Evolutionary conservation across 2,888 invertebrate genomes (phyloP).

Genomic region (Cylloceria caligata): DNA sequence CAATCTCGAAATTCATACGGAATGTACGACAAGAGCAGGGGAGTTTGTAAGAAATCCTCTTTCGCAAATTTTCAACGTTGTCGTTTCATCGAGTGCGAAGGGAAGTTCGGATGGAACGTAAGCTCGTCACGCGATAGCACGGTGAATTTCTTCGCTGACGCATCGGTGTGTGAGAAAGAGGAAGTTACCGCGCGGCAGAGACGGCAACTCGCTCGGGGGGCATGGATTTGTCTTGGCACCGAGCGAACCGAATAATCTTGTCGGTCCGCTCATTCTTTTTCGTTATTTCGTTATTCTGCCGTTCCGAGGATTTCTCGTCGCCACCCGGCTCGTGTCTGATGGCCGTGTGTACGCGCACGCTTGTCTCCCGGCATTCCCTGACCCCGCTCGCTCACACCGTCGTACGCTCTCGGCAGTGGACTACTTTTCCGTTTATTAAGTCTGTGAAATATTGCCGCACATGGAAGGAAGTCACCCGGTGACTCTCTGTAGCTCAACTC

Average conservation of each 20-base stretch:
- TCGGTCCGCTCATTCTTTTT: slow-evolving; percentile 64
- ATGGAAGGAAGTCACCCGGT: slow-evolving; percentile 65
- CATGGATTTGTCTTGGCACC: slow-evolving; percentile 68
- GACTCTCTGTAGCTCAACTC: slow-evolving; percentile 39
- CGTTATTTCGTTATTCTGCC: slow-evolving; percentile 67
- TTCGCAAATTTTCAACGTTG: slow-evolving; percentile 19
- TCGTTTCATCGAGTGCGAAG: not conserved
- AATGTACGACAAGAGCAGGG: not conserved
- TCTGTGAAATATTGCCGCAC: slow-evolving; percentile 73
- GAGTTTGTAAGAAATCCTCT: slow-evolving; percentile 27
- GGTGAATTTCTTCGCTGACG: slow-evolving; percentile 49
- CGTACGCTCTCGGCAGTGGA: slow-evolving; percentile 70
- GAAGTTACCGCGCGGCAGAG: slow-evolving; percentile 30
- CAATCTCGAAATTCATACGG: not conserved
- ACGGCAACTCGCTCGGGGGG: slow-evolving; percentile 3
- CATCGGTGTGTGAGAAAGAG: slow-evolving; percentile 59
- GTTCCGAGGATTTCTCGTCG: slow-evolving; percentile 47
- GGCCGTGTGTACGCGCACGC: slow-evolving; percentile 44
- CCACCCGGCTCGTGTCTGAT: slow-evolving; percentile 34
- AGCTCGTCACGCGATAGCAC: slow-evolving; percentile 32
- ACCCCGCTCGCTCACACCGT: slow-evolving; percentile 42
- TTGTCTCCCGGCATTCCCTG: slow-evolving; percentile 34
- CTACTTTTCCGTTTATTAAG: slow-evolving; percentile 76
- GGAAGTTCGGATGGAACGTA: slow-evolving; percentile 3
- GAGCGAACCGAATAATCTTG: slow-evolving; percentile 70